phyloP scores from a whole-genome alignment of 1,140 invertebrate genomes.

The Chionoecetes opilio region DNA sequence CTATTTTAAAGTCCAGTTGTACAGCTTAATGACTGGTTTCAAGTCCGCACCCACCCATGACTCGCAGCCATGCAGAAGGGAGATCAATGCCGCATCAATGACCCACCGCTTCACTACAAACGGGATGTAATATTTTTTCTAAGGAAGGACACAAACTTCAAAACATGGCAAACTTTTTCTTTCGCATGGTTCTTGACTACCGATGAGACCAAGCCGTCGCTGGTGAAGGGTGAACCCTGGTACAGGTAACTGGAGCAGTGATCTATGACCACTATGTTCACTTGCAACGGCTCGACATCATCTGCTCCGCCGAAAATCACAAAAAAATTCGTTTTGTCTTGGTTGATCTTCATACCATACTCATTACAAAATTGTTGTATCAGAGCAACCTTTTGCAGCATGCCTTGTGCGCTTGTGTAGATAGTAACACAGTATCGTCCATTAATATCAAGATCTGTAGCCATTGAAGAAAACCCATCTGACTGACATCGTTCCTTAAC shows the following conservation, averaged over 20 bases:
- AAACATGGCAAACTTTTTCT: background rate
- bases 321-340: slow-evolving; percentile 33
- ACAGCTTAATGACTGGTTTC: background rate
- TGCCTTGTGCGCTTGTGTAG: background rate
- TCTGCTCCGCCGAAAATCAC: background rate
- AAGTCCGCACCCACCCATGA: slow-evolving; percentile 37
- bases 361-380: background rate
- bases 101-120: slow-evolving; percentile 32
- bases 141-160: slow-evolving; percentile 8
- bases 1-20: background rate
- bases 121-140: background rate
- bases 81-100: slow-evolving; percentile 25
- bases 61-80: background rate
- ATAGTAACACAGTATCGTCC: slow-evolving; percentile 33
- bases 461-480: slow-evolving; percentile 42
- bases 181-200: background rate
- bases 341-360: slow-evolving; percentile 25
- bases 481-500: background rate
- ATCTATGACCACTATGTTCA: background rate
- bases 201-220: background rate
- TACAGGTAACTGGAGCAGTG: background rate
- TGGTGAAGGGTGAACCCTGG: background rate
- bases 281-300: background rate
- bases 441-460: slow-evolving; percentile 33
- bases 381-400: background rate